A percentile compares a stretch with the other conserved stretches of the same genome.
Evolutionary conservation across 2,888 invertebrate species (phyloP).

Genomic region (Pycnomerus fuliginosus): DNA sequence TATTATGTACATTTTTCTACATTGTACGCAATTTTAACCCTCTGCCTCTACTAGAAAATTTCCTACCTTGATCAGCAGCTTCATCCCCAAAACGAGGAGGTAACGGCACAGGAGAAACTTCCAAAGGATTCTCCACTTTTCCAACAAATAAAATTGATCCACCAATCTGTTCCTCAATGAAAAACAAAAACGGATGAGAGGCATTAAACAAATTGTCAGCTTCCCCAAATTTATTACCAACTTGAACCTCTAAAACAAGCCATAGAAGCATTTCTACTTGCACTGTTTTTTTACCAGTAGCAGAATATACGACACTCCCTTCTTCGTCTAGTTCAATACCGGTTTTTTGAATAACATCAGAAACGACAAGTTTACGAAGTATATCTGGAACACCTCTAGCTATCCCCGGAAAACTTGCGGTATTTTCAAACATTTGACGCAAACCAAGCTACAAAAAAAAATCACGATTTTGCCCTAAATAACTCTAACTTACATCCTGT

Average conservation of each 20-base stretch:
- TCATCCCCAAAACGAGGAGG: constrained; percentile 18
- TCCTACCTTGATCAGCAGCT: constrained; percentile 10
- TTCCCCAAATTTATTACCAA: constrained; percentile 72
- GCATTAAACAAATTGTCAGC: constrained; percentile 64
- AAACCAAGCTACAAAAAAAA: constrained; percentile 62
- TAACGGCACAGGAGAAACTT: constrained; percentile 31
- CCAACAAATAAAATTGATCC: constrained; percentile 76
- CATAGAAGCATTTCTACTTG: constrained; percentile 2
- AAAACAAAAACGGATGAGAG: constrained; percentile 76
- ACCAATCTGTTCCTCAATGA: constrained; percentile 73
- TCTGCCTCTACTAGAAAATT: constrained; percentile 1
- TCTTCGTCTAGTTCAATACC: constrained; percentile 77
- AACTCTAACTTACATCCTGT: constrained; percentile 56
- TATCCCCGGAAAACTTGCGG: constrained; percentile 70
- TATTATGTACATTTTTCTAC: not conserved
- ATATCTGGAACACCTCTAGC: constrained; percentile 54
- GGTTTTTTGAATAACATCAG: constrained; percentile 71
- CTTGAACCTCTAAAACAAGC: constrained; percentile 57
- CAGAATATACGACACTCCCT: constrained; percentile 69
- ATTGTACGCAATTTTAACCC: constrained; percentile 1
- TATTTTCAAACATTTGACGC: constrained; percentile 68
- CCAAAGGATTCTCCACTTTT: constrained; percentile 66
- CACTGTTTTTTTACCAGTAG: constrained; percentile 62
- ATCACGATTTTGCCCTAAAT: constrained; percentile 1
- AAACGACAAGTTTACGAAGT: constrained; percentile 57